These are phyloP conservation scores for Lepidochrysops patricia DNA, from an alignment of 2,888 invertebrate species.

Conservation along the genomic window DNA sequence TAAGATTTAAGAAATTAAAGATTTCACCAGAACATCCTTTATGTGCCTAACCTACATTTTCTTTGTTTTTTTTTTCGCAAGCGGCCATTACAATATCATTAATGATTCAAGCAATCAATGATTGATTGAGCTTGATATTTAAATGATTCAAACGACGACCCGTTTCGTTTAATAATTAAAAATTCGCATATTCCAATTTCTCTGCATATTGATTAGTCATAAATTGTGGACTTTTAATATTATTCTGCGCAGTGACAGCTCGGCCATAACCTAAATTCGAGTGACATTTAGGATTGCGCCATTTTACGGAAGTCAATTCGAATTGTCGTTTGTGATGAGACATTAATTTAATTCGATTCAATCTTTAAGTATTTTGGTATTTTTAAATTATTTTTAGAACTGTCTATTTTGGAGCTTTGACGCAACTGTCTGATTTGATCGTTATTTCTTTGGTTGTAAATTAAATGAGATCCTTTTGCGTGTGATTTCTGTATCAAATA, in stretches of 20 bases:
- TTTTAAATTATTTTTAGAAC: not conserved
- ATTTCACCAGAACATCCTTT: too few species aligned
- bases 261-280: not conserved
- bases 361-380: not conserved
- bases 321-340: not conserved
- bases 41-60: not conserved
- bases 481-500: too few species aligned
- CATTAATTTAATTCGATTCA: not conserved
- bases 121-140: slow-evolving; percentile 5
- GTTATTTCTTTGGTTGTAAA: too few species aligned
- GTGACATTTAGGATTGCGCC: slow-evolving; percentile 5
- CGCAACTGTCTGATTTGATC: too few species aligned
- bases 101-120: not conserved
- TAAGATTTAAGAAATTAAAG: too few species aligned
- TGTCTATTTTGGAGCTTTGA: too few species aligned
- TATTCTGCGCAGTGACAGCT: not conserved
- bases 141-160: not conserved
- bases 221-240: slow-evolving; percentile 4
- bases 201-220: slow-evolving; percentile 4
- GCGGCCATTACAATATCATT: not conserved
- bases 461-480: too few species aligned
- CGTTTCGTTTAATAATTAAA: slow-evolving; percentile 2
- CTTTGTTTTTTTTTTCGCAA: not conserved
- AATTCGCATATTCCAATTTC: slow-evolving; percentile 8
- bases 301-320: slow-evolving; percentile 5